phyloP scores from a whole-genome alignment of 2,113 vertebrate species.

The Microcebus ravelobensis region DNA sequence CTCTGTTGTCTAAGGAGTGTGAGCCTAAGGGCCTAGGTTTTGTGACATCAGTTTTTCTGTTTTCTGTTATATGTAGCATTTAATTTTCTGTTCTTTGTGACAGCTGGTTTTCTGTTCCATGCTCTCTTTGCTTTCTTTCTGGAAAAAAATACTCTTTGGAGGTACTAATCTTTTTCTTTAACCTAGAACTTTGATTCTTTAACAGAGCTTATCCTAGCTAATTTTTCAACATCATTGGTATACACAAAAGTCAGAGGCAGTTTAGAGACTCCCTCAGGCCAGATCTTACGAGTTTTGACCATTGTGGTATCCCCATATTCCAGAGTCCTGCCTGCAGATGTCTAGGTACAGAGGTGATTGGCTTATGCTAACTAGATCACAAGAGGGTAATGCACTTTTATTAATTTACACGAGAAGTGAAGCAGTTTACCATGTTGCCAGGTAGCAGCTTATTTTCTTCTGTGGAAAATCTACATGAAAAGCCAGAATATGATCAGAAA shows the following conservation, averaged over 20 bases:
- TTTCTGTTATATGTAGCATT: too few species aligned
- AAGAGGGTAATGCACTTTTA: rapidly evolving
- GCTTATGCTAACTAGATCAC: rapidly evolving
- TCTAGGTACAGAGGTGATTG: neutral
- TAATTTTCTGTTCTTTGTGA: neutral
- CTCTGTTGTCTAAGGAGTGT: neutral
- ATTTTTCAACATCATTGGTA: neutral
- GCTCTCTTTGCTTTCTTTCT: neutral
- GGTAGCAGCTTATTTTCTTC: neutral
- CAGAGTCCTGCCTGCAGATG: neutral
- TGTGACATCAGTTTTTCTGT: neutral
- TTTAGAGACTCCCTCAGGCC: neutral
- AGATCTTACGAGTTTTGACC: neutral
- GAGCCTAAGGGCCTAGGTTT: neutral
- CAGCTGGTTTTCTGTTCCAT: neutral
- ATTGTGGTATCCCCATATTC: neutral
- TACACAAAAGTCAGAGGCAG: neutral
- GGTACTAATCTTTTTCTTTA: neutral
- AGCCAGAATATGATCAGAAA: neutral
- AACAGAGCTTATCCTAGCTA: neutral
- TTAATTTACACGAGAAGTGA: neutral
- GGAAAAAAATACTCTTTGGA: neutral
- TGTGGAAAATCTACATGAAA: neutral
- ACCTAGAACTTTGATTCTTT: neutral
- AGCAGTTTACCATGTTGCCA: neutral